A percentile compares a stretch with the other conserved stretches of the same genome.
phyloP scores from a whole-genome alignment of 53 echinoderm and acorn worm species.

The Crossaster papposus region DNA sequence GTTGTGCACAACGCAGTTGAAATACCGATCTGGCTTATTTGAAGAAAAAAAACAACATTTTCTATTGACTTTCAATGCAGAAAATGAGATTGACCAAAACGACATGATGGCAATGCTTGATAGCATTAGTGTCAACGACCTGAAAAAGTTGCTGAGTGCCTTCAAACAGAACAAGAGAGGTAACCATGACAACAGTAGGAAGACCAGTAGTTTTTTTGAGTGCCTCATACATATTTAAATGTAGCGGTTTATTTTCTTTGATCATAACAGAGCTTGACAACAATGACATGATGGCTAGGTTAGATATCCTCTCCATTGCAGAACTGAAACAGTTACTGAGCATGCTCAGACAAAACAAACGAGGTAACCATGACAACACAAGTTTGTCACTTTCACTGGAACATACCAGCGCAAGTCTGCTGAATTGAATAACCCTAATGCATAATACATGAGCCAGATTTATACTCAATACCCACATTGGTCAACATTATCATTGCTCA shows the following conservation, averaged over 20 bases:
- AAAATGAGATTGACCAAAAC: neutral
- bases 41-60: neutral
- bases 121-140: neutral
- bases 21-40: too few relatives aligned
- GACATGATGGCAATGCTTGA: conserved; percentile 15
- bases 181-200: neutral
- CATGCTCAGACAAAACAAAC: conserved; percentile 26
- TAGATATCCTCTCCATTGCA: neutral
- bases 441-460: neutral
- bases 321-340: conserved; percentile 29
- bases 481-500: neutral
- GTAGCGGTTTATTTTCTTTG: neutral
- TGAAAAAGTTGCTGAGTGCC: conserved; percentile 16
- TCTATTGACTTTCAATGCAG: neutral
- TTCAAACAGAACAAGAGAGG: conserved; percentile 38
- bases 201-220: neutral
- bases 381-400: too few relatives aligned
- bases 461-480: neutral
- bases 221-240: neutral
- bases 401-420: neutral
- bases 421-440: neutral
- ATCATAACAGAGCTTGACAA: neutral
- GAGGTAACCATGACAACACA: conserved; percentile 21
- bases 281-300: conserved; percentile 6
- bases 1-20: too few relatives aligned